Percentiles rank a stretch among this genome's conserved stretches.
phyloP scores from a whole-genome alignment of 2,797 vertebrate genomes.

The Sebastes steindachneri region DNA sequence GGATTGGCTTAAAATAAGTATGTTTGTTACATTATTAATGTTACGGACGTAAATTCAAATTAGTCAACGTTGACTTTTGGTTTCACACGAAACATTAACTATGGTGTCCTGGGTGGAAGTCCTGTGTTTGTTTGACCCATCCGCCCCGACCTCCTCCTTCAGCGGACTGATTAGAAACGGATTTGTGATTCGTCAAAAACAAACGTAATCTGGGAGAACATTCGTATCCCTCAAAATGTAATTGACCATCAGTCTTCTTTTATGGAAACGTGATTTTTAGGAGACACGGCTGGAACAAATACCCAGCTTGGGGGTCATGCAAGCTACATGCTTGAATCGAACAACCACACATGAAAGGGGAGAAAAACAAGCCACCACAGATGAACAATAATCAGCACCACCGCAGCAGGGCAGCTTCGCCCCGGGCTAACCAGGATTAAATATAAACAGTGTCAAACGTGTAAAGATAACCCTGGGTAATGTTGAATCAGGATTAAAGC shows the following conservation, averaged over 20 bases:
- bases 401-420: not conserved
- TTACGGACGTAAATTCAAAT: not conserved
- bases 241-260: not conserved
- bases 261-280: not conserved
- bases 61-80: not conserved
- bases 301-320: not conserved
- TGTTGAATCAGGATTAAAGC: slow-evolving; percentile 1
- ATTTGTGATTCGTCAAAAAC: not conserved
- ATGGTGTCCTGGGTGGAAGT: too few relatives aligned
- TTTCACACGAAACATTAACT: not conserved
- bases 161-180: not conserved
- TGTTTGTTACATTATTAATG: not conserved
- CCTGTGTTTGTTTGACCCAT: not conserved
- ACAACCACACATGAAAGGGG: not conserved
- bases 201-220: not conserved
- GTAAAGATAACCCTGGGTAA: slow-evolving; percentile 16
- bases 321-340: not conserved
- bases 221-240: not conserved
- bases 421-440: slow-evolving; percentile 24
- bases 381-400: slow-evolving; percentile 28
- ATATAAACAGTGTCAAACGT: slow-evolving; percentile 29
- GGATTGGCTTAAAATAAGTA: not conserved
- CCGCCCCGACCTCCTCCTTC: not conserved
- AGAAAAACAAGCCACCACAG: slow-evolving; percentile 10
- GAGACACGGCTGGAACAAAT: not conserved